Base-by-base conservation (phyloP, 2,888 invertebrate species). In the Spodoptera picta region DNA sequence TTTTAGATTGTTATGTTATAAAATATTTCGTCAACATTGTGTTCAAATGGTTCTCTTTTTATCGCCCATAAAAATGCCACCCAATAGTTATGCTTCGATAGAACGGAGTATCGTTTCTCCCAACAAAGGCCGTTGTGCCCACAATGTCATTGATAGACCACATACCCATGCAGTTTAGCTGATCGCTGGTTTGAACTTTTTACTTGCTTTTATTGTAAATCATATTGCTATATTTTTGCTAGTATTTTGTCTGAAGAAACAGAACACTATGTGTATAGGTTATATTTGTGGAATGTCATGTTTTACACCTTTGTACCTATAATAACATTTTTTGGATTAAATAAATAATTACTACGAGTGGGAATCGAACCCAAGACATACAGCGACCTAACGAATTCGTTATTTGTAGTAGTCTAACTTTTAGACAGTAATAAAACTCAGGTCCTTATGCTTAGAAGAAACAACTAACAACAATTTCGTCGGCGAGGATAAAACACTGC, bases 131-230 rank as follows among this genome's bases (percentile, higher is more conserved):
- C 41, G 14, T 27, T 67, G 43, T 57, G 42, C 14, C 51, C 48
- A 48, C 23, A 65, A 52, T 45, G 54, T 65, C 65, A 72, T 72
- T 65, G 65, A 50, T 51, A 52, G 46, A 48, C 42, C 60, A 23
- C 66, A 73, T 45, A 43, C 73, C 73, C 67, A 42, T 66, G 44
- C 57, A 73, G 52, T 68, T 66, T 66, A 52, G 45, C n/a, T 42
- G 44, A 52, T 42, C 36, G 52, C 44, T 23, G 23, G 50, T 42
- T 70, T 47, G 23, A 61, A 14, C 9, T 48, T 12, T 52, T 23
- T 1, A 41, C 31, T 9, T 56, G 14, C 9, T 42, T 45, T 54
- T 6, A 3, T 42, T 65, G 52, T 49, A 63, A 50, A 51, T 47
- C 36, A 24, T 50, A 54, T 49, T 48, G 31, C 41, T 45, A 14